A percentile compares a stretch with the other conserved stretches of the same genome.
Evolutionary conservation across 2,797 vertebrate species (phyloP).

Genomic region (Orientallactaga sibirica): DNA sequence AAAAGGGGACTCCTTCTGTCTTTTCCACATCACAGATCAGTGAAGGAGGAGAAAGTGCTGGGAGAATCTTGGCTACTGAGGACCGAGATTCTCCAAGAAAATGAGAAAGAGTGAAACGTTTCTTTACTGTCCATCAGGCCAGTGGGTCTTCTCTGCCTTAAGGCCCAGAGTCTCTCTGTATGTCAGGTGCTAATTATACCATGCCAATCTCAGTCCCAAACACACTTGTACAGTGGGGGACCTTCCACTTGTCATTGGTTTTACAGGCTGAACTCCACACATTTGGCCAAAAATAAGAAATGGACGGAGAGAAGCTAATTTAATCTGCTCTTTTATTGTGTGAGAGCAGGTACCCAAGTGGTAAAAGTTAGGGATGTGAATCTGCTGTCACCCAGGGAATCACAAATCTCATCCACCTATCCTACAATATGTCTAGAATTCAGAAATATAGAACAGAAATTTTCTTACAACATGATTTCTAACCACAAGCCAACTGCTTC

Average conservation of each 20-base stretch:
- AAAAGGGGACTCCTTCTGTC: not conserved
- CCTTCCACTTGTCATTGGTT: not conserved
- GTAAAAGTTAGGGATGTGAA: not conserved
- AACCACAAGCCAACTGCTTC: conserved; percentile 21
- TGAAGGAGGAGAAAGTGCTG: not conserved
- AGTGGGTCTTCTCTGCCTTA: not conserved
- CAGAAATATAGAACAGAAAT: not conserved
- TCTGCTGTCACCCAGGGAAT: not conserved
- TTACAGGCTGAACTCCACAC: not conserved
- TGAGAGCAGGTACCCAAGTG: not conserved
- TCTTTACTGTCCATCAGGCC: not conserved
- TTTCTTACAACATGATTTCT: not conserved
- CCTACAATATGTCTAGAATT: not conserved
- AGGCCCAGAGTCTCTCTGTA: not conserved
- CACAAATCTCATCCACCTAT: not conserved
- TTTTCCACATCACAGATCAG: not conserved
- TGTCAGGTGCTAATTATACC: not conserved
- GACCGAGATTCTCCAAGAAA: conserved; percentile 35
- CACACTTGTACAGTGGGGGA: not conserved
- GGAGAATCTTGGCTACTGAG: not conserved
- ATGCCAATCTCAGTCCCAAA: not conserved
- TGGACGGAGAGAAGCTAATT: not conserved
- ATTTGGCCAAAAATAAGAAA: conserved; percentile 5
- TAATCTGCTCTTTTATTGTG: not conserved
- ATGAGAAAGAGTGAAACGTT: not conserved